Evolutionary conservation across 1,140 invertebrate species (phyloP), one percentile per base, ranked within the genome.

Genomic region (Marisa cornuarietis): DNA sequence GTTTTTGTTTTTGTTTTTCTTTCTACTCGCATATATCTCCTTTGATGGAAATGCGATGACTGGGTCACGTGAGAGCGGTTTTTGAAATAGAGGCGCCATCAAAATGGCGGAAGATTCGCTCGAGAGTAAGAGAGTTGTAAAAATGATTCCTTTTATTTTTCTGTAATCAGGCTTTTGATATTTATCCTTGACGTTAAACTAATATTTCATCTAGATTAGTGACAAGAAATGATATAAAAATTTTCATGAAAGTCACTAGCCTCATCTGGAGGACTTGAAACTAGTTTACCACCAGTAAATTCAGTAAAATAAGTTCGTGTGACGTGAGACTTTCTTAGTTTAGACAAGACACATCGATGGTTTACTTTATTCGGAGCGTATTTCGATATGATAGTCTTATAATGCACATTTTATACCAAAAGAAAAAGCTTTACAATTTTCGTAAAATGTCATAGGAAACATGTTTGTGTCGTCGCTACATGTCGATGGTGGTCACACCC

Each of bases 61-160:
- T 22, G 31, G 42, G 76, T 80, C 79, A 80, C 79, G 79, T 80
- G 79, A 80, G 54, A 51, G 24, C 20, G 14, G 18, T 71, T 66
- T 85, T 83, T 84, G 81, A 85, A 84, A 84, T 78, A 83, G 84
- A 85, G 83, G 84, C 84, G 84, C 83, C 79, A 83, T 75, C 83
- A 85, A 84, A 79, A 85, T 85, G 84, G 84, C 84, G 84, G 84
- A 85, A 63, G 84, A 84, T 61, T 82, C 83, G 42, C 69, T 85
- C 31, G 84, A 83, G 74, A 85, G 84, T 85, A 79, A 83, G 81
- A 63, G 61, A 76, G 61, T 22, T 42, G 74, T 63, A 16, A 16
- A 26, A 75, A 20, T 51, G 24, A 7, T 75, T 75, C 10, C 14
- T n/a, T 61, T 22, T 75, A 18, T n/a, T 22, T 22, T 52, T 49